These are phyloP conservation scores for Orthosia incerta DNA, from an alignment of 2,888 invertebrate species.

Conservation along the genomic window DNA sequence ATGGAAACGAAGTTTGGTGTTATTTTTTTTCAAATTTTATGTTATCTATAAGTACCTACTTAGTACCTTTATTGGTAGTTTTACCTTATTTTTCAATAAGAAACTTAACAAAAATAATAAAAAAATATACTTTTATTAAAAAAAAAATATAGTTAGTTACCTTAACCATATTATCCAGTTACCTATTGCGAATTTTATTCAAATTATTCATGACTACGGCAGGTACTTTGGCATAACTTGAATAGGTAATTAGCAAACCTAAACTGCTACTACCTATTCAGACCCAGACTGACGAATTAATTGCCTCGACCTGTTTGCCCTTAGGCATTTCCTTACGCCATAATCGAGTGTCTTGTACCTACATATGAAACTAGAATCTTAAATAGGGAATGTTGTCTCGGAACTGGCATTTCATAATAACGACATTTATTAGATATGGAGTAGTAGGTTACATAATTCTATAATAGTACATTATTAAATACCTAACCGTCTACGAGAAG, in stretches of 20 bases:
- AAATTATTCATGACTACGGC: background rate
- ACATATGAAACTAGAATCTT: constrained; percentile 27
- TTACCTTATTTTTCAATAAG: too few relatives aligned
- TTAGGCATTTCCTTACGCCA: constrained; percentile 46
- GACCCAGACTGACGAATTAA: constrained; percentile 35
- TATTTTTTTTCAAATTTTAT: too few relatives aligned
- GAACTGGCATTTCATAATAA: constrained; percentile 49
- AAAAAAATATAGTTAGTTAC: too few relatives aligned
- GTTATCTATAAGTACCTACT: too few relatives aligned
- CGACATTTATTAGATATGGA: background rate
- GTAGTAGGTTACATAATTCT: background rate
- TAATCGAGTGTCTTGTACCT: constrained; percentile 24
- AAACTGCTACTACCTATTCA: background rate
- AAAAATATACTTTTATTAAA: background rate
- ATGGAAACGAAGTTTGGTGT: background rate
- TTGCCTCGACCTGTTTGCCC: constrained; percentile 32
- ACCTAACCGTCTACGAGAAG: too few relatives aligned
- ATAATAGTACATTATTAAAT: too few relatives aligned
- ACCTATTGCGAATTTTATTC: background rate
- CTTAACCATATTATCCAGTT: background rate
- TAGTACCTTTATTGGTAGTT: background rate
- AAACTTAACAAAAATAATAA: too few relatives aligned
- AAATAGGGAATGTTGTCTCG: constrained; percentile 54
- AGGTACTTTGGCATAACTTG: too few relatives aligned
- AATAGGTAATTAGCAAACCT: too few relatives aligned